These are phyloP conservation scores for Idaea biselata DNA, from an alignment of 2,888 invertebrate species.

Conservation along the genomic window DNA sequence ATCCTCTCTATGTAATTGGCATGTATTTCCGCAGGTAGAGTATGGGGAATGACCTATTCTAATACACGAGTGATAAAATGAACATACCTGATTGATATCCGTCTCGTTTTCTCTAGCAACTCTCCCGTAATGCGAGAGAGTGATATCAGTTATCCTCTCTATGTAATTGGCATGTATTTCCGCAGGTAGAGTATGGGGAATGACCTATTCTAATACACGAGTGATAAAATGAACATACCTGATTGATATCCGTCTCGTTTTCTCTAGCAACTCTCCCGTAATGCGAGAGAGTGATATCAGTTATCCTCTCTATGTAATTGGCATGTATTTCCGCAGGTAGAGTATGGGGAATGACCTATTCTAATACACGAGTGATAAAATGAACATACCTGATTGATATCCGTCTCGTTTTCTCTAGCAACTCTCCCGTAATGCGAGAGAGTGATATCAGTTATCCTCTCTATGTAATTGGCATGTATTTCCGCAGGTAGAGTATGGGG, in stretches of 20 bases:
- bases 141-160: conserved; percentile 60
- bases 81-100: conserved; percentile 79
- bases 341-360: conserved; percentile 87
- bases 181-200: conserved; percentile 87
- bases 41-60: conserved; percentile 86
- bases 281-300: conserved; percentile 68
- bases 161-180: no score
- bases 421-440: conserved; percentile 71
- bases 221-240: conserved; percentile 85
- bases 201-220: conserved; percentile 82
- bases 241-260: conserved; percentile 73
- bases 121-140: conserved; percentile 73
- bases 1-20: no score
- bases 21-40: no score
- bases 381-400: conserved; percentile 81
- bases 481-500: conserved; percentile 88
- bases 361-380: conserved; percentile 85
- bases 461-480: conserved; percentile 77
- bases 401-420: conserved; percentile 67
- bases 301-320: conserved; percentile 73
- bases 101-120: conserved; percentile 70
- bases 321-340: conserved; percentile 83
- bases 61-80: conserved; percentile 88
- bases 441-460: conserved; percentile 67
- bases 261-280: conserved; percentile 68